Evolutionary conservation across 2,888 invertebrate species (phyloP).

Genomic region (Polymixis lichenea): DNA sequence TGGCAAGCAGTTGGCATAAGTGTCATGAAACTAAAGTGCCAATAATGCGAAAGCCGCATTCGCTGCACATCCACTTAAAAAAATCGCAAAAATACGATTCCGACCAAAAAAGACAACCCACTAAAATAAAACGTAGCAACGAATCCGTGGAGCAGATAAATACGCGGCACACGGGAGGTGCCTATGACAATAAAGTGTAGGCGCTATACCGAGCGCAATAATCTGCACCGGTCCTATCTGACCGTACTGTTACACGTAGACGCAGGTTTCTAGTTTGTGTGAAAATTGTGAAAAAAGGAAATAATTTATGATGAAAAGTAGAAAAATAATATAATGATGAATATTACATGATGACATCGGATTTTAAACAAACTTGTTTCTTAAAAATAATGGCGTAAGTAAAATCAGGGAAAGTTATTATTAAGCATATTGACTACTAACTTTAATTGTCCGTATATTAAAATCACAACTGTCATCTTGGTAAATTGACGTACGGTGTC

Average conservation of each 20-base stretch:
- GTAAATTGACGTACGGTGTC: neutral
- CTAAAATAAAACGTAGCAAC: slow-evolving; percentile 47
- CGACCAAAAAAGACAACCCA: slow-evolving; percentile 28
- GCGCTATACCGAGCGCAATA: slow-evolving; percentile 63
- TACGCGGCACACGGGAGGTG: slow-evolving; percentile 42
- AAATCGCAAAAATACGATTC: slow-evolving; percentile 7
- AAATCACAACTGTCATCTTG: neutral
- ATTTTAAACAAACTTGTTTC: neutral
- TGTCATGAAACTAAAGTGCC: no score
- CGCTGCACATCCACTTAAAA: neutral
- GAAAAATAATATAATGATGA: neutral
- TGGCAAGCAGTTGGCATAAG: no score
- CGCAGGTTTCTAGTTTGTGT: neutral
- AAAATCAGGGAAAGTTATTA: neutral
- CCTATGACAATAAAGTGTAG: slow-evolving; percentile 66
- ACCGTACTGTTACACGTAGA: slow-evolving; percentile 45
- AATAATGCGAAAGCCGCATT: no score
- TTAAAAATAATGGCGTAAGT: neutral
- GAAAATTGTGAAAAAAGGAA: neutral
- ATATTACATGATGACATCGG: neutral
- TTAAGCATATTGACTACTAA: neutral
- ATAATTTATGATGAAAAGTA: neutral
- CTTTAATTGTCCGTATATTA: neutral
- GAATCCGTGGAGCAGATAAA: slow-evolving; percentile 49
- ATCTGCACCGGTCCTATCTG: slow-evolving; percentile 66